Conservation (phyloP, 2,113 vertebrate genomes). For the Oreochromis spilurus region DNA sequence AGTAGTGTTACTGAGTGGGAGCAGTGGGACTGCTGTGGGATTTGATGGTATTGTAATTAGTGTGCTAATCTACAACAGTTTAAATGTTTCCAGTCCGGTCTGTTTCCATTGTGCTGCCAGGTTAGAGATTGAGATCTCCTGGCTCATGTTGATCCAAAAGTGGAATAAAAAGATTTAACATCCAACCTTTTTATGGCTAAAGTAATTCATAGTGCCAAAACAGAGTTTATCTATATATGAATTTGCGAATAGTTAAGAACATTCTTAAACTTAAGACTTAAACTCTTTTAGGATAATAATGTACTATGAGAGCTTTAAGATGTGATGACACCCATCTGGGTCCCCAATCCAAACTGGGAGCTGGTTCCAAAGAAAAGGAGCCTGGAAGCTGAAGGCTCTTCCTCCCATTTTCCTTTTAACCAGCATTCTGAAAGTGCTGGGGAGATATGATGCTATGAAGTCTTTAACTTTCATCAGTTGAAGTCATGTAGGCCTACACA, state of each 20-base stretch:
- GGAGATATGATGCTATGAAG: background rate
- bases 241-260: background rate
- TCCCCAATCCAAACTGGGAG: background rate
- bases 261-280: background rate
- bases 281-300: background rate
- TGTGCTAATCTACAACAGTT: slow-evolving; percentile 23
- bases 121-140: background rate
- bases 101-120: background rate
- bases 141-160: background rate
- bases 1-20: slow-evolving; percentile 18
- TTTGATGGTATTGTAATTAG: slow-evolving; percentile 32
- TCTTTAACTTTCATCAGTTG: background rate
- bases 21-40: background rate
- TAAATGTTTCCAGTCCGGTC: background rate
- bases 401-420: background rate
- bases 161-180: background rate
- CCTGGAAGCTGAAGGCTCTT: background rate
- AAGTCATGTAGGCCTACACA: too few relatives aligned
- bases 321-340: background rate
- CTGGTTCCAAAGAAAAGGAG: background rate
- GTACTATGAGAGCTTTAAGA: background rate
- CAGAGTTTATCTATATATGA: background rate
- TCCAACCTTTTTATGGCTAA: background rate
- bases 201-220: background rate
- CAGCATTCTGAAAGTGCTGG: background rate